Percentiles rank a stretch among this genome's conserved stretches.
Conservation (phyloP, 2,888 invertebrate species). For the Pseudococcus viburni region DNA sequence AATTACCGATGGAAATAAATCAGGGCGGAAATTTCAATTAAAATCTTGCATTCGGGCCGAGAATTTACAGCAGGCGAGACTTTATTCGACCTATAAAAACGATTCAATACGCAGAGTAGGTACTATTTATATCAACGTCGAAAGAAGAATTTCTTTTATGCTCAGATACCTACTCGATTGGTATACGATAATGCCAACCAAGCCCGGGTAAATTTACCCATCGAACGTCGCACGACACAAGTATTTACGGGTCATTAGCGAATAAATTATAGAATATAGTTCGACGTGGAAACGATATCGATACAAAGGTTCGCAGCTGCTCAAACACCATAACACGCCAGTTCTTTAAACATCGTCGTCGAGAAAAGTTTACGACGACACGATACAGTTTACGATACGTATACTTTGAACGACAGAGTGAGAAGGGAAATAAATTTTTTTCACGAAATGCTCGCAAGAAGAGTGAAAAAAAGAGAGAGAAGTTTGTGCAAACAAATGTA, state of each 20-base stretch:
- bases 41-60: not conserved
- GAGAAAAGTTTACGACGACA: slow-evolving; percentile 1
- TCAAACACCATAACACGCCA: slow-evolving; percentile 29
- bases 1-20: not conserved
- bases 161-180: not conserved
- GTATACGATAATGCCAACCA: not conserved
- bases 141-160: not conserved
- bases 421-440: not conserved
- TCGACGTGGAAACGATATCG: slow-evolving; percentile 33
- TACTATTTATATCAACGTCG: not conserved
- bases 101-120: not conserved
- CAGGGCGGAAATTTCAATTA: slow-evolving; percentile 15
- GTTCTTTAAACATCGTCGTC: slow-evolving; percentile 16
- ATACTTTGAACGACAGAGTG: not conserved
- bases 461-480: not conserved
- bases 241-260: slow-evolving; percentile 47
- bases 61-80: not conserved
- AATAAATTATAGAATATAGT: slow-evolving; percentile 40
- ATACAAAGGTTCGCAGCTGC: slow-evolving; percentile 42
- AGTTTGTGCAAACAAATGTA: not conserved
- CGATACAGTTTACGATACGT: not conserved
- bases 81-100: slow-evolving; percentile 18
- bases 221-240: slow-evolving; percentile 17
- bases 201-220: slow-evolving; percentile 40
- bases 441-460: not conserved